Evolutionary conservation across 2,888 invertebrate genomes (phyloP), one percentile per base, ranked within the genome.

Genomic region (Drosophila tripunctata): DNA sequence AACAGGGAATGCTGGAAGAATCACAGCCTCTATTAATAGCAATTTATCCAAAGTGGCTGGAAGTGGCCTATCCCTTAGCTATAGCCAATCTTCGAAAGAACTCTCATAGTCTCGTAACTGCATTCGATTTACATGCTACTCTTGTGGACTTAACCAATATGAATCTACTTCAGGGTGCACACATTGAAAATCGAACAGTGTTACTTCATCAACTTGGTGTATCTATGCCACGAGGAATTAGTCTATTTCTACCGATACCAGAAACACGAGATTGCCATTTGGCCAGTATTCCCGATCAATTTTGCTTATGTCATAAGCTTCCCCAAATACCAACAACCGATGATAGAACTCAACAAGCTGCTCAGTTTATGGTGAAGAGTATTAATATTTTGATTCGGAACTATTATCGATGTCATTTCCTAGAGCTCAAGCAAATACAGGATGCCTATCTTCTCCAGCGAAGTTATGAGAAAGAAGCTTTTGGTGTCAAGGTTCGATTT

Each of bases 1-100:
- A 95, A 89, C 96, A 96, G 91, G 96, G 96, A 2, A 93, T 94
- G 82, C 92, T 97, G 75, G 98, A 98, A 90, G 97, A 96, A 89
- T 93, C 97, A 51, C 92, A 97, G 54, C 98, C 98, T 0, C 94
- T 97, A 67, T 92, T 96, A 30, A 94, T 94, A 77, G 90, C 96
- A 2, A 89, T 94, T 3, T 89, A 96, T 54, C 98, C 98, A 0
- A 89, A 92, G 19, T 94, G 95, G 92, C 96, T 97, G 91, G 92
- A 90, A 67, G 82, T 92, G 7, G 92, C 92, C 41, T 95, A 94
- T 89, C 93, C 93, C 0, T 56, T 90, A 4, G 94, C 95, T 0
- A 93, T 94, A 68, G 85, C 91, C 0, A 96, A 95, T 90, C 90
- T 98, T 15, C 91, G 92, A 51, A 88, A 85, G 14, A 98, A 98